A percentile compares a stretch with the other conserved stretches of the same genome.
phyloP scores from a whole-genome alignment of 2,113 vertebrate genomes.

The Sus scrofa region DNA sequence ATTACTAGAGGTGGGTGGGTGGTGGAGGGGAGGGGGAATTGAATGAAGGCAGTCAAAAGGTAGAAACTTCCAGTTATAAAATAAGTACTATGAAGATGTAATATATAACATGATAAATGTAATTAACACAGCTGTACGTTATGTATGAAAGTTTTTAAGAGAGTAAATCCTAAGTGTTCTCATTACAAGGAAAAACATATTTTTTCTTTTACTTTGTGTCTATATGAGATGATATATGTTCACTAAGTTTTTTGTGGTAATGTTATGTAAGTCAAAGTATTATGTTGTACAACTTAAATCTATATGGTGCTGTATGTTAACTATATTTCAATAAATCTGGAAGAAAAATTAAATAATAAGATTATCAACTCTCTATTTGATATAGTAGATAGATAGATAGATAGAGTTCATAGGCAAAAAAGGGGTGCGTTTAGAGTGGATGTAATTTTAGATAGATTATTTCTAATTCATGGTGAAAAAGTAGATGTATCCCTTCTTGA shows the following conservation, averaged over 20 bases:
- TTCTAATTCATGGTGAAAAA: not conserved
- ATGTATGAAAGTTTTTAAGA: not conserved
- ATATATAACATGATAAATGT: not conserved
- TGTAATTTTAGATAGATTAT: constrained; percentile 35
- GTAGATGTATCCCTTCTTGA: not conserved
- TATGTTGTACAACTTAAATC: not conserved
- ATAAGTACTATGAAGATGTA: not conserved
- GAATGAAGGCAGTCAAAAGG: not conserved
- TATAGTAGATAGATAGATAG: too few relatives aligned
- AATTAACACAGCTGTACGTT: not conserved
- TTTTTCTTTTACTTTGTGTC: not conserved
- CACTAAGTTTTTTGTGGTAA: not conserved
- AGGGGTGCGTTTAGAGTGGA: not conserved
- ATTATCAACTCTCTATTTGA: too few relatives aligned
- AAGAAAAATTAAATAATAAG: not conserved
- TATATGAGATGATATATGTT: not conserved
- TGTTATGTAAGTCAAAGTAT: not conserved
- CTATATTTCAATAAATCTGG: not conserved
- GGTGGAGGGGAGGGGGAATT: not conserved
- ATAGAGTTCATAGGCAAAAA: not conserved
- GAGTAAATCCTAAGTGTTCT: not conserved
- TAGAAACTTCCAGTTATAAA: not conserved
- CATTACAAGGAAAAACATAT: not conserved
- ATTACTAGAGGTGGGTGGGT: not conserved
- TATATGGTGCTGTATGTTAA: not conserved